Base-by-base conservation (phyloP, 2,113 vertebrate genomes). In the Boulengeromyrus knoepffleri region DNA sequence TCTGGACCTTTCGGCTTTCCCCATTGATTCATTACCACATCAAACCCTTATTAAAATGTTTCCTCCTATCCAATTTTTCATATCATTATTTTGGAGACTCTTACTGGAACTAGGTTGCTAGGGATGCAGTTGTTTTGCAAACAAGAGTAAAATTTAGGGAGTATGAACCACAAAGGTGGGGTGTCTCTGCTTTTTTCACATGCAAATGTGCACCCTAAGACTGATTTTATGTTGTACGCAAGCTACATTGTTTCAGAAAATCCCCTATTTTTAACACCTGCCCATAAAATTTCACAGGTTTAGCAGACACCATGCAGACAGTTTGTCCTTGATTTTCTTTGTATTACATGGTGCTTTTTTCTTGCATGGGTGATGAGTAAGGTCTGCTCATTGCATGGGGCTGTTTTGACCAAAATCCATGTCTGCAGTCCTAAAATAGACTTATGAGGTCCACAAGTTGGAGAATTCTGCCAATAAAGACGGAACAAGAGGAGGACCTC, bases 351-450 rank as follows among this genome's bases (percentile, higher is more conserved):
- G 31, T 36, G 27, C 19, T 17, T 9, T 56, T 87, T 50, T 87
- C 27, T 87, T 74, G 31, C 88, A 77, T 9, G 1, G 9, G 47
- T 39, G 83, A 83, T 39, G 15, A 52, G 49, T 45, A 31, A 89
- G 27, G 47, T 53, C 70, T 89, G 46, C 66, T 56, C 31, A 77
- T 92, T 89, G 90, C 91, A 93, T 92, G 91, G 94, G 93, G 92
- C 92, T 92, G 93, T 94, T 93, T 93, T 94, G 91, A 93, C 92
- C 89, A 93, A 93, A 93, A 94, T 92, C 92, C 90, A 89, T 90
- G 92, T 92, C 92, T 93, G 92, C 92, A 92, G 92, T 91, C 88
- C 62, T 77, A 36, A 49, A 66, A 70, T 50, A 93, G 92, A 93
- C 92, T 92, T 93, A 93, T 90, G 93, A 94, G 92, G 90, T 85